Percentiles rank a stretch among this genome's conserved stretches.
Conservation (phyloP, 2,797 vertebrate species). For the Chiloscyllium punctatum region DNA sequence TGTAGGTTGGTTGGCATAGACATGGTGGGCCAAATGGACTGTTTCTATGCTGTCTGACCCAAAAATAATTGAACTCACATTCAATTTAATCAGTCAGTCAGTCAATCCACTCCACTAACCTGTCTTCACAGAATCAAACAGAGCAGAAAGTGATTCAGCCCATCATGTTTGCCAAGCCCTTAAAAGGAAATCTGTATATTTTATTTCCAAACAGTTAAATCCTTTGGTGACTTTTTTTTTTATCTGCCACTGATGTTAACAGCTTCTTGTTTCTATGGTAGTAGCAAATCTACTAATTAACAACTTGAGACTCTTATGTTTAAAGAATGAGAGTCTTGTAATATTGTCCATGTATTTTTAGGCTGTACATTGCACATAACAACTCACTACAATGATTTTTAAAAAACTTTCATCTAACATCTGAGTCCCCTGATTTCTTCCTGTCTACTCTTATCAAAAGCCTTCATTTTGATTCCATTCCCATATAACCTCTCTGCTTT, state of each 20-base stretch:
- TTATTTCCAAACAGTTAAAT: neutral
- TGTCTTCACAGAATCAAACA: neutral
- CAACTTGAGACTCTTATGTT: neutral
- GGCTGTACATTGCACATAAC: neutral
- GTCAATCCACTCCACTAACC: neutral
- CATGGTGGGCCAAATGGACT: too few species aligned
- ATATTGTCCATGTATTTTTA: neutral
- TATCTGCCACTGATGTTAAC: neutral
- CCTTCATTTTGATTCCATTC: neutral
- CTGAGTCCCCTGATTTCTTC: neutral
- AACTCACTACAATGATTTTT: neutral
- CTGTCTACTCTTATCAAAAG: neutral
- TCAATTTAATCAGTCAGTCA: neutral
- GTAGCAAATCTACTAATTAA: neutral
- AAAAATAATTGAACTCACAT: too few species aligned
- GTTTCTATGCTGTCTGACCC: too few species aligned
- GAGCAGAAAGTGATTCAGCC: neutral
- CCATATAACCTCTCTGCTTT: neutral
- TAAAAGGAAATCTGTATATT: neutral
- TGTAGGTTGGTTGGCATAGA: too few species aligned
- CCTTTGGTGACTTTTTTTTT: neutral
- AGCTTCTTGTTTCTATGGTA: neutral
- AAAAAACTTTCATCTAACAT: neutral
- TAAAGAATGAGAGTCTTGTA: neutral
- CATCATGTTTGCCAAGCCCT: neutral